Percentiles rank a stretch among this genome's conserved stretches.
Evolutionary conservation across 2,888 invertebrate genomes (phyloP).

Genomic region (Pristionchus japonicus): DNA sequence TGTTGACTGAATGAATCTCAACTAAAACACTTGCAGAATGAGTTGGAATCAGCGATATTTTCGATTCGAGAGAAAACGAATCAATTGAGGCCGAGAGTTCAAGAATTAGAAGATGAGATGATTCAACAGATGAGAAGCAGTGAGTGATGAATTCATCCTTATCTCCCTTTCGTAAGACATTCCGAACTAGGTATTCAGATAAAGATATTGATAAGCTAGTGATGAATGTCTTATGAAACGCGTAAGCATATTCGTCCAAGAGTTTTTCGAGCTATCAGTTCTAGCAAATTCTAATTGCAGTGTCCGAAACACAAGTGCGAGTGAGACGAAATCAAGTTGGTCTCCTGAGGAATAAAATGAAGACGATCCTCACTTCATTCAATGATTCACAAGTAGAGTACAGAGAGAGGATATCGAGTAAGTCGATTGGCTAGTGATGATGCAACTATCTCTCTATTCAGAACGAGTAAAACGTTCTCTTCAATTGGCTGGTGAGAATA

Average conservation of each 20-base stretch:
- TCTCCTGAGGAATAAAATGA: constrained; percentile 62
- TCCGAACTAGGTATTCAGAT: background rate
- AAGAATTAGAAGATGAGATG: constrained; percentile 64
- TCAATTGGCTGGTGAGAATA: constrained; percentile 67
- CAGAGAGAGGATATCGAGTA: constrained; percentile 70
- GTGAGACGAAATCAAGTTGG: constrained; percentile 65
- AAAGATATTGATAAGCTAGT: background rate
- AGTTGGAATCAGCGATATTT: constrained; percentile 68
- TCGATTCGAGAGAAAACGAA: constrained; percentile 56
- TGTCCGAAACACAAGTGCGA: constrained; percentile 19
- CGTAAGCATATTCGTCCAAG: no score
- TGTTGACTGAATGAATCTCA: background rate
- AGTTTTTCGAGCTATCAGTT: no score
- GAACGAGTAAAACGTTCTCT: constrained; percentile 71
- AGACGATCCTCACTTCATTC: constrained; percentile 65
- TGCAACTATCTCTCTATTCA: constrained; percentile 44
- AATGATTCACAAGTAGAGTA: constrained; percentile 71
- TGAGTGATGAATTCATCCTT: background rate
- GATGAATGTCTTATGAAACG: background rate
- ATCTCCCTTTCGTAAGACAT: background rate
- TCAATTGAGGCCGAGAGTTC: constrained; percentile 57
- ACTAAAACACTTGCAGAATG: constrained; percentile 54
- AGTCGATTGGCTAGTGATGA: constrained; percentile 41
- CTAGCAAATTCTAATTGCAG: no score
- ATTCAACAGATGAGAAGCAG: constrained; percentile 49